Evolutionary conservation across 2,113 vertebrate species (phyloP), one percentile per base, ranked within the genome.

Genomic region (Megalops atlanticus): DNA sequence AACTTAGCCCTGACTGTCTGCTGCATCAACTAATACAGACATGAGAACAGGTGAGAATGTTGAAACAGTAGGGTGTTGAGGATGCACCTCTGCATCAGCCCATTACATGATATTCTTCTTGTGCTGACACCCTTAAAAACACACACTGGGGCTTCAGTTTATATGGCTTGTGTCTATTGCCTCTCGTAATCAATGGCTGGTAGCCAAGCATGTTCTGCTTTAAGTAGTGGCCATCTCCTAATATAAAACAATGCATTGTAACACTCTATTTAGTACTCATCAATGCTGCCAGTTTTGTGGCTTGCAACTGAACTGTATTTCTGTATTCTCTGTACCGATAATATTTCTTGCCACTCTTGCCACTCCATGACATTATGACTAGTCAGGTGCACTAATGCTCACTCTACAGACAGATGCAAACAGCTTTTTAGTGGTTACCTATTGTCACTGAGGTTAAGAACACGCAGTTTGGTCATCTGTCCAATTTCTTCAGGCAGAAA

Each of bases 401-500:
- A 43, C 40, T 3, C 1, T 14, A 39, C 2, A 39, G 43, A 38
- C 15, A 41, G 18, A 40, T 6, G 15, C 43, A 47, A 36, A 1
- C 75, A n/a, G n/a, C n/a, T n/a, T n/a, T 24, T 24, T 31, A 80
- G 47, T 38, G 31, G 82, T 35, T 96, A 99, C 97, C 98, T 98
- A 95, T 99, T 99, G 85, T 99, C 97, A 64, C 97, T 99, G 41
- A 99, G 91, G 87, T 99, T 99, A 81, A 99, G 92, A 81, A 99
- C 98, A 84, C 97, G 93, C 82, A 99, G 92, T 90, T 98, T 99
- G 90, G 97, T 97, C 98, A 99, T 99, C 91, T 99, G 98, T 83
- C 98, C 98, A 47, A 99, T 99, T 86, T 99, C 98, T 84, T 99
- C 97, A 10, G 98, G 98, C 58, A 99, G 97, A 82, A 98, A 97